Evolutionary conservation across 2,113 vertebrate genomes (phyloP).

Genomic region (Addax nasomaculatus): DNA sequence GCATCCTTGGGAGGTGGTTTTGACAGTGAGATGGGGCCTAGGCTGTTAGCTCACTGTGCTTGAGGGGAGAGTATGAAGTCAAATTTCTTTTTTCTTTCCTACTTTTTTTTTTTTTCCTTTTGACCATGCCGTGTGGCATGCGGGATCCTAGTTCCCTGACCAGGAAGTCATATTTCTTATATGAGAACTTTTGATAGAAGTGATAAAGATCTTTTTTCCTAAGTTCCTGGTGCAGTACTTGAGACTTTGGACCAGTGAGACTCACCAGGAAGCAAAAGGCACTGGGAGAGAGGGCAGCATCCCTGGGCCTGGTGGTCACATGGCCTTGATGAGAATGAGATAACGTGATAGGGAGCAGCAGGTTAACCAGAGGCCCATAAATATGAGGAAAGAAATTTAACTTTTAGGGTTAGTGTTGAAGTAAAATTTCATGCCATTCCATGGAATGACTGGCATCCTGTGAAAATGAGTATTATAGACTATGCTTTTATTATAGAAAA

Average conservation of each 20-base stretch:
- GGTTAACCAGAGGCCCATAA: neutral
- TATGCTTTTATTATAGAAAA: neutral
- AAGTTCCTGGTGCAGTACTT: neutral
- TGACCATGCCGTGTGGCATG: neutral
- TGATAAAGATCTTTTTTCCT: neutral
- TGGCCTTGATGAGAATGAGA: neutral
- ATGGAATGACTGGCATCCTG: neutral
- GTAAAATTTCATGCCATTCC: neutral
- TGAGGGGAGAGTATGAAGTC: neutral
- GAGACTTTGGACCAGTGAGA: neutral
- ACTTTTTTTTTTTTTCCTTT: neutral
- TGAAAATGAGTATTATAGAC: neutral
- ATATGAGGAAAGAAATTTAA: neutral
- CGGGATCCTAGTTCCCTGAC: neutral
- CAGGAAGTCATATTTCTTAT: neutral
- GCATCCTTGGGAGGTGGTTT: neutral
- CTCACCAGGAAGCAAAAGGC: neutral
- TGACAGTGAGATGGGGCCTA: neutral
- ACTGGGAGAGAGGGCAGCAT: rapidly evolving
- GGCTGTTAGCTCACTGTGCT: neutral
- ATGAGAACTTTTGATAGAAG: neutral
- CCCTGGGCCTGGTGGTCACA: neutral
- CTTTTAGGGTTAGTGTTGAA: neutral
- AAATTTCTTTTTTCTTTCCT: neutral
- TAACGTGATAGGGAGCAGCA: neutral